phyloP scores from a whole-genome alignment of 2,113 vertebrate genomes.

The Istiophorus platypterus region DNA sequence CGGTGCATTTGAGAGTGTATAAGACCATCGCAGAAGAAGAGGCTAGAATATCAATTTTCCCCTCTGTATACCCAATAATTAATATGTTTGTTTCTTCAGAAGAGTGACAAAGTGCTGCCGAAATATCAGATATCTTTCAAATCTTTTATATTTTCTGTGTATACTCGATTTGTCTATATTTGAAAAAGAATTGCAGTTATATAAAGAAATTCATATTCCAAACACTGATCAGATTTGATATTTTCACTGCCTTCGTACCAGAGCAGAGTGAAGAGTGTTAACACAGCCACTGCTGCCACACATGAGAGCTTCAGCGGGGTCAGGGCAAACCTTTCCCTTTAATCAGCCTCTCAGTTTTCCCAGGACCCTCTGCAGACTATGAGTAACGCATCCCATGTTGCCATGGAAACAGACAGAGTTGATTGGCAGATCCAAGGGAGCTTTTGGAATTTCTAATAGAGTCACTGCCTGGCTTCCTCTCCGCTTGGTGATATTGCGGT shows the following conservation, averaged over 20 bases:
- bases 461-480: constrained; percentile 63
- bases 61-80: background rate
- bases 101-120: background rate
- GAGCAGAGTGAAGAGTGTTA: constrained; percentile 9
- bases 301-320: constrained; percentile 46
- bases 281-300: background rate
- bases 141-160: constrained; percentile 7
- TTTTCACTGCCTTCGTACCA: constrained; percentile 15
- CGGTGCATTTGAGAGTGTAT: constrained; percentile 4
- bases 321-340: constrained; percentile 30
- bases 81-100: background rate
- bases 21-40: background rate
- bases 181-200: constrained; percentile 8
- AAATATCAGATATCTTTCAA: constrained; percentile 3
- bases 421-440: constrained; percentile 73
- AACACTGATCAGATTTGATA: constrained; percentile 1
- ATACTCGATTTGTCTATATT: background rate
- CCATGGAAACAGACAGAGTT: constrained; percentile 64
- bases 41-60: background rate
- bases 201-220: background rate
- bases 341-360: constrained; percentile 61
- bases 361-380: constrained; percentile 20
- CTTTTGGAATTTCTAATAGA: constrained; percentile 75
- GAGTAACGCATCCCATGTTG: constrained; percentile 51
- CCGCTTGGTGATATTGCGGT: constrained; percentile 62